These are phyloP conservation scores for Drosophila quasianomalipes DNA, from an alignment of 2,888 invertebrate species.

Conservation along the genomic window DNA sequence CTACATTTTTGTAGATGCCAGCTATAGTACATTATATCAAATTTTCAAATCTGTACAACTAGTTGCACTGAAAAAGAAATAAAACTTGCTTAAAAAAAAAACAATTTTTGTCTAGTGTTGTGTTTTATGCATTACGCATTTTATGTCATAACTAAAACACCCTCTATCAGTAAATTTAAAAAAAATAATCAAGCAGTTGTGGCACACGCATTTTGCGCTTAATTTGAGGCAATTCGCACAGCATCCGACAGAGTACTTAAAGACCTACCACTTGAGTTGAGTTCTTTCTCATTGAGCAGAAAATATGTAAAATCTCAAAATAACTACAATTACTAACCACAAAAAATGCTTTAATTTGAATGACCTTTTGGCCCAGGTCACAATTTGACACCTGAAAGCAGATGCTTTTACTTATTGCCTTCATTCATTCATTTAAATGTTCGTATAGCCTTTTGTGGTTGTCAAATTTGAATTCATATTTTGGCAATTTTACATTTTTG, in stretches of 20 bases:
- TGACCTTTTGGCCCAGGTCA: not conserved
- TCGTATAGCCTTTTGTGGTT: conserved; percentile 15
- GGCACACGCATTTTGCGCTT: conserved; percentile 71
- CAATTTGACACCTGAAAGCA: not conserved
- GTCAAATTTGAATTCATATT: conserved; percentile 5
- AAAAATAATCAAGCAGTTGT: conserved; percentile 7
- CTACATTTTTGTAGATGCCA: not conserved
- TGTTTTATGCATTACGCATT: not conserved
- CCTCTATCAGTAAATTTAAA: not conserved
- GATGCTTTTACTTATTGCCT: not conserved
- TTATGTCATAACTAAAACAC: not conserved
- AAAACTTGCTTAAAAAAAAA: not conserved
- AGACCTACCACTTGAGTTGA: conserved; percentile 15
- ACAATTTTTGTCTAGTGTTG: too few species aligned
- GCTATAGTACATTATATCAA: not conserved
- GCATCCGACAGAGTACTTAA: conserved; percentile 16
- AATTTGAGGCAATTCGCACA: conserved; percentile 72
- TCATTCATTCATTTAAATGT: conserved; percentile 29
- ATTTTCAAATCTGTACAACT: not conserved
- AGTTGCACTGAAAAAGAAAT: not conserved
- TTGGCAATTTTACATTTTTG: conserved; percentile 18
- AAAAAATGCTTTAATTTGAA: conserved; percentile 26
- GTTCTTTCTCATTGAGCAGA: conserved; percentile 10
- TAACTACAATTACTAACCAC: conserved; percentile 22
- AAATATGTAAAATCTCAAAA: conserved; percentile 12